Evolutionary conservation across 2,113 vertebrate species (phyloP), one percentile per base, ranked within the genome.

Genomic region (Paramisgurnus dabryanus): DNA sequence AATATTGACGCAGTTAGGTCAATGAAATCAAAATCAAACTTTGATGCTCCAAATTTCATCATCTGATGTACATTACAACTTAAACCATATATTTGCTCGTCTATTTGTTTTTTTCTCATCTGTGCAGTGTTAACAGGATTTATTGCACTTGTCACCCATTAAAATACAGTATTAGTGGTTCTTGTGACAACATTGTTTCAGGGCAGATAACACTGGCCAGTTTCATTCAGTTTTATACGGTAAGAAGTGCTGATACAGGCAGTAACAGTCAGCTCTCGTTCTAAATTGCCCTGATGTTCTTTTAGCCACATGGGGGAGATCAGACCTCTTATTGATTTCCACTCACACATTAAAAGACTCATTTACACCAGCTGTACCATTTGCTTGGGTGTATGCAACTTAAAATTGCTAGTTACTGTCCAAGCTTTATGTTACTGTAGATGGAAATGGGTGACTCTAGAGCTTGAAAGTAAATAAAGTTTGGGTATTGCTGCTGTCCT

Each of bases 301-400:
- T 53, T 72, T 34, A 75, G 71, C 66, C 73, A 43, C 49, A 68
- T 39, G 76, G 64, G 65, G 47, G 18, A 70, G 67, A 68, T 80
- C 73, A 76, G 74, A 49, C 65, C 15, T 67, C 55, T 78, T 80
- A 80, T 85, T 83, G 81, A 83, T 85, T 83, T 82, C 72, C 67
- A 80, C 72, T 79, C 18, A 63, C 80, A 53, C 61, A 70, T 82
- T 85, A 80, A 68, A 80, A 66, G 45, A 80, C 67, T 73, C 50
- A 76, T 67, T 80, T 67, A 75, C 65, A 85, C 63, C 50, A 69
- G 67, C 63, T 63, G 79, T 17, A 73, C 64, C n/a, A 45, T 80
- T 79, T 55, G 12, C 68, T 53, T 57, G 67, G 43, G 22, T 63
- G 67, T 70, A n/a, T 45, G 49, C 12, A 22, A 18, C 18, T 61